These are phyloP conservation scores for Anolis apletophallus DNA, from an alignment of 2,797 vertebrate species.

Conservation along the genomic window DNA sequence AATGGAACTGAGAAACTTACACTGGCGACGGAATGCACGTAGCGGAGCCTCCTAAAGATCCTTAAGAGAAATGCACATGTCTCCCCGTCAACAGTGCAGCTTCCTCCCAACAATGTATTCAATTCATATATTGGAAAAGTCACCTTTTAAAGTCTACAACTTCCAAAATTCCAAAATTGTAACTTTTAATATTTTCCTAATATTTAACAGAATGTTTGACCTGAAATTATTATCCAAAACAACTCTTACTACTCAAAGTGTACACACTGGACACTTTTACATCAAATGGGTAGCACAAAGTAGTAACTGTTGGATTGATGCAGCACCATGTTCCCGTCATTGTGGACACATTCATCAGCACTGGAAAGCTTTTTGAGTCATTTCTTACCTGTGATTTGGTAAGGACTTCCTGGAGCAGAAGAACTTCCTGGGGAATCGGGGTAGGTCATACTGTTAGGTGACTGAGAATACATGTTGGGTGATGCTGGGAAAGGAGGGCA, in stretches of 20 bases:
- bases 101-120: not conserved
- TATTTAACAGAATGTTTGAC: not conserved
- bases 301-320: not conserved
- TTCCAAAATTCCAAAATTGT: not conserved
- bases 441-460: constrained; percentile 86
- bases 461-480: constrained; percentile 85
- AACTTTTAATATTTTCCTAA: not conserved
- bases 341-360: not conserved
- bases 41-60: not conserved
- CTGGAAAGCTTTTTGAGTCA: not conserved
- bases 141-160: not conserved
- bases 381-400: constrained; percentile 88
- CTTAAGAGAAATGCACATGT: not conserved
- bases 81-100: not conserved
- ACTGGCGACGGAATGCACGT: not conserved
- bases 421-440: constrained; percentile 90
- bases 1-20: not conserved
- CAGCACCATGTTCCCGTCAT: not conserved
- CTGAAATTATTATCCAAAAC: not conserved
- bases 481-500: constrained; percentile 85
- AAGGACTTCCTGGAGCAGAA: constrained; percentile 89
- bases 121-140: not conserved
- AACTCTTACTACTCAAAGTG: not conserved
- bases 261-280: not conserved
- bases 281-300: not conserved